Evolutionary conservation across 2,113 vertebrate species (phyloP), one percentile per base, ranked within the genome.

Genomic region (Misgurnus mizolepis): DNA sequence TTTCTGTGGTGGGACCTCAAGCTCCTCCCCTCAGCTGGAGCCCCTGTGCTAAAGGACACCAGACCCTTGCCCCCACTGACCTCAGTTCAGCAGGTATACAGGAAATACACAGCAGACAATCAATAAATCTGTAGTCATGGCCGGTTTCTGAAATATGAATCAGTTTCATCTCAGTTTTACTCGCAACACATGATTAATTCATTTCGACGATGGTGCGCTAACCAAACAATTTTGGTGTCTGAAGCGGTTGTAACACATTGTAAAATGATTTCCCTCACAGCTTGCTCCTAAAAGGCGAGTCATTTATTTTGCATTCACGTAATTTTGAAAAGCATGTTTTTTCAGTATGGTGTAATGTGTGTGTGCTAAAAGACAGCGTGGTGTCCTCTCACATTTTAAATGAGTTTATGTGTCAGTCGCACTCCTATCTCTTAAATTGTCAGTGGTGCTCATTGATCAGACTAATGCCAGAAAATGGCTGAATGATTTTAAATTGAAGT

Each of bases 401-500:
- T 17, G 15, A 5, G 15, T 6, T n/a, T 60, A 39, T 70, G 43
- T 82, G 1, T 77, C 10, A 78, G 70, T 12, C 62, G 60, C 53
- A 73, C 56, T 69, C 72, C 15, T 2, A 56, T 27, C 68, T 79
- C 17, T 81, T 58, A 78, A 80, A 73, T 72, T 88, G 85, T 87
- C 87, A 85, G 80, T 88, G 89, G 89, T 89, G 87, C 61, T 49
- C 89, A 93, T 91, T 88, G 91, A 92, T 90, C 88, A 69, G 72
- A 64, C 78, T 49, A 67, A 74, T 41, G 27, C 64, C 83, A 65
- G 56, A 87, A 88, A 92, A 90, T 87, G 83, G 83, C 55, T 39
- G 67, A 84, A 80, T 87, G 89, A 89, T 86, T 88, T 56, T 78
- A 89, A 86, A 88, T 87, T 88, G 86, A 89, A 89, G 85, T 87